phyloP scores from a whole-genome alignment of 2,888 invertebrate genomes.

The Sarcophaga variegata region DNA sequence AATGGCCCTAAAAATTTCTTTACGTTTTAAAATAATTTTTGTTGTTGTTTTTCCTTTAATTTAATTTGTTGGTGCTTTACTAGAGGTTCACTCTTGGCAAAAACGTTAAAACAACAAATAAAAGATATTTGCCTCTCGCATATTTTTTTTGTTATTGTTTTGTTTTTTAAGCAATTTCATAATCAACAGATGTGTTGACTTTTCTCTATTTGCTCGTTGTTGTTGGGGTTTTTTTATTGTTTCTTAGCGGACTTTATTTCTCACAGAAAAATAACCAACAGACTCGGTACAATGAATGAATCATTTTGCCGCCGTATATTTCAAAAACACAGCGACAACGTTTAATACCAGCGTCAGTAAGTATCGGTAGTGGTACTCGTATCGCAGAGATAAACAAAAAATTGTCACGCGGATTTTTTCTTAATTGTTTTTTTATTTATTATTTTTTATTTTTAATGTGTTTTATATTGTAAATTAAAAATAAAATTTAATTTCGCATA shows the following conservation, averaged over 20 bases:
- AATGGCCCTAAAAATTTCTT: too few species aligned
- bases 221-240: background rate
- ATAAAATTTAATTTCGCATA: too few species aligned
- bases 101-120: constrained; percentile 4
- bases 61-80: constrained; percentile 2
- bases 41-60: background rate
- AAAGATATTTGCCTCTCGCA: constrained; percentile 42
- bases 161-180: constrained; percentile 13
- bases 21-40: too few species aligned
- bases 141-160: constrained; percentile 13
- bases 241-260: background rate
- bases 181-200: constrained; percentile 33
- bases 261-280: background rate
- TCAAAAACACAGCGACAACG: too few species aligned
- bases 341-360: background rate
- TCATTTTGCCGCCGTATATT: background rate
- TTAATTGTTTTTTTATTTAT: too few species aligned
- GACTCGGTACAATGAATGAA: background rate
- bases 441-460: too few species aligned
- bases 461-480: too few species aligned
- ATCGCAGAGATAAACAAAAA: too few species aligned
- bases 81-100: constrained; percentile 13
- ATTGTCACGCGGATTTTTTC: too few species aligned
- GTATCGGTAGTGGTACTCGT: too few species aligned
- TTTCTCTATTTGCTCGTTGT: background rate